Evolutionary conservation across 2,888 invertebrate species (phyloP).

Genomic region (Anoplius nigerrimus): DNA sequence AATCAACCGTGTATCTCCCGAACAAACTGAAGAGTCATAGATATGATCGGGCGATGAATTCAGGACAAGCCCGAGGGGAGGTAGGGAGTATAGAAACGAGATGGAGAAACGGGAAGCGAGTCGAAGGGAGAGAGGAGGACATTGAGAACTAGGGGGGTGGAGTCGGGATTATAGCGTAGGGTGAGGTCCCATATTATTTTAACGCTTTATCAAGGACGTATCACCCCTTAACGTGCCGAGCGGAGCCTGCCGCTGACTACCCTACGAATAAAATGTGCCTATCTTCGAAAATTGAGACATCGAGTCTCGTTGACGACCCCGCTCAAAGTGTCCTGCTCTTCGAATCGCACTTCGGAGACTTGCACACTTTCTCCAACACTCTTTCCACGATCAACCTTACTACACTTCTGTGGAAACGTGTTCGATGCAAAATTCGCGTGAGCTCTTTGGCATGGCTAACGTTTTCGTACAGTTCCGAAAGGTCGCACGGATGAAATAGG

Average conservation of each 20-base stretch:
- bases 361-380: too few species aligned
- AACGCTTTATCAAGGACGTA: constrained; percentile 62
- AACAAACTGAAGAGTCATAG: constrained; percentile 65
- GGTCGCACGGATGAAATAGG: too few species aligned
- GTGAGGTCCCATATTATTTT: constrained; percentile 62
- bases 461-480: too few species aligned
- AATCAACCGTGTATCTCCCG: constrained; percentile 65
- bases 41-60: constrained; percentile 64
- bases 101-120: constrained; percentile 5
- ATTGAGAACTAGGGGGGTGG: constrained; percentile 23
- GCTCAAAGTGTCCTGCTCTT: constrained; percentile 27
- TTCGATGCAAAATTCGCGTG: too few species aligned
- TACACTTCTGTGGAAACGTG: too few species aligned
- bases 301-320: constrained; percentile 64
- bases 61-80: constrained; percentile 1
- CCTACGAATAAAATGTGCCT: constrained; percentile 53
- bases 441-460: too few species aligned
- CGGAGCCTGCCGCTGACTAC: neutral
- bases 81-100: constrained; percentile 9
- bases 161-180: constrained; percentile 23
- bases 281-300: constrained; percentile 72
- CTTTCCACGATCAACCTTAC: too few species aligned
- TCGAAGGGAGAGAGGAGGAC: neutral
- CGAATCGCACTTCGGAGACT: neutral
- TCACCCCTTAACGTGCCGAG: constrained; percentile 45